Base-by-base conservation (phyloP, 1,140 invertebrate species). In the Planococcus citri region DNA sequence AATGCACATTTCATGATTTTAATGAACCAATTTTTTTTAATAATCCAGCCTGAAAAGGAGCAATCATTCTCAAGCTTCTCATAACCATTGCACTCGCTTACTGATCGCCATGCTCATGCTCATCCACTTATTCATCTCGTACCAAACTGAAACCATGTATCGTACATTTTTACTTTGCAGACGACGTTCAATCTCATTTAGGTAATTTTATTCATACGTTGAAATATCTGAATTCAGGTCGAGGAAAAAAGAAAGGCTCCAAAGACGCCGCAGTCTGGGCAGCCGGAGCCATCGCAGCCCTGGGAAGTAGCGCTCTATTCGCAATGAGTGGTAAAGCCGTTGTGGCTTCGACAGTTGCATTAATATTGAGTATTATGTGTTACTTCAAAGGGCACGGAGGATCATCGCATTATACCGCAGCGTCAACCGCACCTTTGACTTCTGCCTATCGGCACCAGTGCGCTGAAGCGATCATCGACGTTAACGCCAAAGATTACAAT, bases 331-430 rank as follows among this genome's bases (percentile, higher is more conserved):
- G 89, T 24, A 91, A 91, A 78, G 89, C 89, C 2, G 75, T 91
- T 12, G 90, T 91, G 87, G 89, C 88, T 0, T 88, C 86, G 9
- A 75, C 91, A 57, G 87, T 91, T 83, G 87, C 89, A 0, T 78
- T 91, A 0, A 84, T 90, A 75, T 77, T 91, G 0, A 88, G 89
- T 0, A 87, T 86, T 1, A 85, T 91, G 41, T 82, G 89, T 33
- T 88, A 88, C 0, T 77, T 91, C 6, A 81, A 86, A 41, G 51
- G 61, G 10, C 61, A 71, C 61, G 71, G 71, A 12, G 71, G 71
- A 33, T 88, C 88, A 0, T 58, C 72, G 68, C 68, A 73, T 70
- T 91, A 91, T 74, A 64, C 60, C 9, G 60, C 60, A 4, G 60
- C 60, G 8, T 17, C 25, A 25, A 27, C 25, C 3, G 60, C 20